phyloP scores from a whole-genome alignment of 2,113 vertebrate species.

The Nerophis ophidion region DNA sequence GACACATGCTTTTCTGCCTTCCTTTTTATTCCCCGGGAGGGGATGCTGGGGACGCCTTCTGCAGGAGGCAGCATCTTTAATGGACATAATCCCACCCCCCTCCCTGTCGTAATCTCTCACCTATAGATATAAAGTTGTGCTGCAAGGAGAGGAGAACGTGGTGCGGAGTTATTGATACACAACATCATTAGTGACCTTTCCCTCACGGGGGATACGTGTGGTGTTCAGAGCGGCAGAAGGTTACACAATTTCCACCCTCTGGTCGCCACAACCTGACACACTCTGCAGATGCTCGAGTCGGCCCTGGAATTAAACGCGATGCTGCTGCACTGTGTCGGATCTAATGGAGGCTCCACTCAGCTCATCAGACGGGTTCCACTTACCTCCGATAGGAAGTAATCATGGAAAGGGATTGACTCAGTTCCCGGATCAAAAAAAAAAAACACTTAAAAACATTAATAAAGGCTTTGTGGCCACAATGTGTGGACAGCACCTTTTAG shows the following conservation, averaged over 20 bases:
- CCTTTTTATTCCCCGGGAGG: slow-evolving; percentile 17
- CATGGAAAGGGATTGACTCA: too few species aligned
- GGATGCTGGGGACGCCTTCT: slow-evolving; percentile 9
- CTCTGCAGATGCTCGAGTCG: slow-evolving; percentile 5
- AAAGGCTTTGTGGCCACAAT: too few species aligned
- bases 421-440: too few species aligned
- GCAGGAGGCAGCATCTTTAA: slow-evolving; percentile 23
- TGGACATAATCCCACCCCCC: slow-evolving; percentile 26
- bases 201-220: neutral
- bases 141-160: slow-evolving; percentile 15
- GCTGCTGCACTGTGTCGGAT: slow-evolving; percentile 18
- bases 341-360: slow-evolving; percentile 33
- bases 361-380: slow-evolving; percentile 57
- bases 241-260: slow-evolving; percentile 1
- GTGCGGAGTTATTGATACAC: slow-evolving; percentile 43
- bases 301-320: slow-evolving; percentile 37
- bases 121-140: slow-evolving; percentile 19
- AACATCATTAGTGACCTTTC: slow-evolving; percentile 53
- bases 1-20: slow-evolving; percentile 13
- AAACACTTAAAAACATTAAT: too few species aligned
- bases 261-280: neutral
- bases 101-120: slow-evolving; percentile 29
- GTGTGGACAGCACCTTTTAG: too few species aligned
- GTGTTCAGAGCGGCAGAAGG: slow-evolving; percentile 11
- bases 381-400: neutral